A percentile compares a stretch with the other conserved stretches of the same genome.
Conservation (phyloP, 1,140 invertebrate species). For the Globodera rostochiensis region DNA sequence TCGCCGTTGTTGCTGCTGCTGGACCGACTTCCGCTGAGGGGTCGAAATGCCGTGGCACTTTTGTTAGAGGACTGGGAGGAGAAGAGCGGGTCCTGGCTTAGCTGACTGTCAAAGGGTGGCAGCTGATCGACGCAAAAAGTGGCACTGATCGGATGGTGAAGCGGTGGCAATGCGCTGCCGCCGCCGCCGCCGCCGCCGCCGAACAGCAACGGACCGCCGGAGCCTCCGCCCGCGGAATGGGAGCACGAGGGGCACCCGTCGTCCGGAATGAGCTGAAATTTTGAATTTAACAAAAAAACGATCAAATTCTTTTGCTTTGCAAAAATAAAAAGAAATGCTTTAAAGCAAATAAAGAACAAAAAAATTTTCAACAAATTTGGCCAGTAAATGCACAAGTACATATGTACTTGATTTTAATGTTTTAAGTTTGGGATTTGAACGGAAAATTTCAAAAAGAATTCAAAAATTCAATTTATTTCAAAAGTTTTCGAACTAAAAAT, state of each 20-base stretch:
- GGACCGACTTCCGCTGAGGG: neutral
- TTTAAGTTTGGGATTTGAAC: neutral
- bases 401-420: too few relatives aligned
- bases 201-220: neutral
- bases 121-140: neutral
- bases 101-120: constrained; percentile 24
- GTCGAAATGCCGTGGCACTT: constrained; percentile 19
- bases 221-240: neutral
- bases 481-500: neutral
- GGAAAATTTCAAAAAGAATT: too few relatives aligned
- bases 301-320: constrained; percentile 8
- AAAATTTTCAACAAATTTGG: too few relatives aligned
- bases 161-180: neutral
- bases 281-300: constrained; percentile 23
- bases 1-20: neutral
- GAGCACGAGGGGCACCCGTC: constrained; percentile 4
- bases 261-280: constrained; percentile 32
- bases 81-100: constrained; percentile 28
- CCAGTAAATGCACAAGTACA: too few relatives aligned
- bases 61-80: constrained; percentile 29
- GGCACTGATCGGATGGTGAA: neutral
- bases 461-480: neutral
- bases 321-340: too few relatives aligned
- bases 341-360: too few relatives aligned
- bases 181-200: neutral